Evolutionary conservation across 1,140 invertebrate genomes (phyloP), one percentile per base, ranked within the genome.

Genomic region (Drosophila fuyamai): DNA sequence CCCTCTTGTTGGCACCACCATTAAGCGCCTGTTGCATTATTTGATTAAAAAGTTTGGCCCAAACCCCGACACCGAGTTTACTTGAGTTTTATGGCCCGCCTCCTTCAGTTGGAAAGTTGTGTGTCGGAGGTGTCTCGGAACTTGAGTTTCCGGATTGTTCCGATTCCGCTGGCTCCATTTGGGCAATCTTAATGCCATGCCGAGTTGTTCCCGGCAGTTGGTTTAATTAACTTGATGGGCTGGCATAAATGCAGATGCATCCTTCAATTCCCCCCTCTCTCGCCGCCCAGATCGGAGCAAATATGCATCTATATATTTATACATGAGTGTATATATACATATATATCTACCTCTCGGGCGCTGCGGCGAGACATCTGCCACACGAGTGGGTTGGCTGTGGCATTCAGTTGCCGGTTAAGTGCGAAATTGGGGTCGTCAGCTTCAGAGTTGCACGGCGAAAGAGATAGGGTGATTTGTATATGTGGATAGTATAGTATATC

Each of bases 391-490:
- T 38, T 62, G 55, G n/a, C 57, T 68, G 53, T 76, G 53, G 48
- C 56, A 65, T 58, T 58, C 60, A 56, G 74, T 47, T 68, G 43
- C 67, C 59, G 56, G 80, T 78, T 82, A 83, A 83, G 79, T 79
- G 75, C 79, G 47, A 79, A 82, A 82, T 83, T 83, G 80, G 80
- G 80, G 80, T 82, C 80, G 80, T 79, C 77, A 51, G 53, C 58
- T 43, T 54, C 57, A 40, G 60, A 59, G 40, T 41, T 8, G 38
- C 77, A 47, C 40, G 27, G 44, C 44, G n/a, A 40, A 38, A 35
- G 18, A 29, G 12, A 66, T 16, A 23, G 13, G 32, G 27, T 41
- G 12, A 16, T 5, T 32, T 46, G 5, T 16, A 13, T 35, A 51
- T 2, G 18, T 8, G 9, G 23, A 2, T 8, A 32, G 8, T 6